phyloP scores from a whole-genome alignment of 23 tunicate species.

The Trididemnum miniatum region DNA sequence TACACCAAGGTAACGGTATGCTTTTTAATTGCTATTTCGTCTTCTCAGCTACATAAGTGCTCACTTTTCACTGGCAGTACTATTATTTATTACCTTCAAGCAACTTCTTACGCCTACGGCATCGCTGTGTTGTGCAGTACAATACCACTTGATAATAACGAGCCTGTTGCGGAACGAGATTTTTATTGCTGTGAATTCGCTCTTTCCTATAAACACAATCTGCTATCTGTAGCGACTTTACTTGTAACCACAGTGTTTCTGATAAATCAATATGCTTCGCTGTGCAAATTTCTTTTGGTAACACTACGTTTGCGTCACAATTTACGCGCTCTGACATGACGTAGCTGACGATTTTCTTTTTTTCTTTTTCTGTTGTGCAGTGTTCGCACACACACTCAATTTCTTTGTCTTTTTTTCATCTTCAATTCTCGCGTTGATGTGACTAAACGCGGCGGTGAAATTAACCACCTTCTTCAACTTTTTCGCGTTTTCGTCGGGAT shows the following conservation, averaged over 20 bases:
- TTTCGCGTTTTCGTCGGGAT: too few relatives aligned
- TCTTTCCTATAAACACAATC: too few relatives aligned
- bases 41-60: not conserved
- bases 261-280: not conserved
- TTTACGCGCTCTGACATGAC: not conserved
- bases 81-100: not conserved
- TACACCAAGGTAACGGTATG: too few relatives aligned
- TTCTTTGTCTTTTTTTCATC: slow-evolving; percentile 12
- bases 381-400: not conserved
- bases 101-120: not conserved
- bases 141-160: not conserved
- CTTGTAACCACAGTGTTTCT: too few relatives aligned
- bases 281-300: not conserved
- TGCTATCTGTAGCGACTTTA: too few relatives aligned
- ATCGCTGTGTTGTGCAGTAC: not conserved
- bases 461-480: too few relatives aligned
- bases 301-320: not conserved
- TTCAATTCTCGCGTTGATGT: too few relatives aligned
- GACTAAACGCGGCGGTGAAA: too few relatives aligned
- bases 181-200: too few relatives aligned
- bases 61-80: not conserved
- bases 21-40: not conserved
- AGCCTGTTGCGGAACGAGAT: too few relatives aligned
- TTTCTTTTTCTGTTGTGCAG: not conserved
- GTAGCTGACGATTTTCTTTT: not conserved